Percentiles rank a stretch among this genome's conserved stretches.
These are phyloP conservation scores for Ephialtes manifestator DNA, from an alignment of 2,888 invertebrate species.

Conservation along the genomic window DNA sequence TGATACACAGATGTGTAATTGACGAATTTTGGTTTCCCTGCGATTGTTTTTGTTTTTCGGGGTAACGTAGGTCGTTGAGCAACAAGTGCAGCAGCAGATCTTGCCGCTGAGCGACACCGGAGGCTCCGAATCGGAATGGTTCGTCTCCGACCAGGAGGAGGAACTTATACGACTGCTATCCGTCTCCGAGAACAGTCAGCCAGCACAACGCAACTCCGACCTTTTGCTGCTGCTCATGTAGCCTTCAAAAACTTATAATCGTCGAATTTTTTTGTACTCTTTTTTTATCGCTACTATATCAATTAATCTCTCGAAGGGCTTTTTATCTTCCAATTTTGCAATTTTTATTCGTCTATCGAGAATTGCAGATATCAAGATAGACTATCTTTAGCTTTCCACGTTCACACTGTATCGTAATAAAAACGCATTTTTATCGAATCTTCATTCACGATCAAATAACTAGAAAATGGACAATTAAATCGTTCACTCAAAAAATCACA, in stretches of 20 bases:
- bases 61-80: slow-evolving; percentile 81
- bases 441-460: not conserved
- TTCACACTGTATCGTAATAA: slow-evolving; percentile 8
- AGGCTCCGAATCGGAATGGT: slow-evolving; percentile 92
- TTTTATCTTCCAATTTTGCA: slow-evolving; percentile 18
- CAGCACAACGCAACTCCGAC: slow-evolving; percentile 81
- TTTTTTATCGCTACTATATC: slow-evolving; percentile 1
- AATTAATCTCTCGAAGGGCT: slow-evolving; percentile 18
- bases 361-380: not conserved
- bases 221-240: slow-evolving; percentile 82
- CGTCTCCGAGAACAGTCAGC: slow-evolving; percentile 85
- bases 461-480: not conserved
- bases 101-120: slow-evolving; percentile 82
- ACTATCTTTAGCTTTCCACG: not conserved
- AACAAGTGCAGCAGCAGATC: slow-evolving; percentile 82
- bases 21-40: slow-evolving; percentile 81
- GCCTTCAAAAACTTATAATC: slow-evolving; percentile 34
- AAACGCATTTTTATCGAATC: not conserved
- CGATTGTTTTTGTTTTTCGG: slow-evolving; percentile 54
- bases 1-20: slow-evolving; percentile 79
- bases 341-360: slow-evolving; percentile 7
- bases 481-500: not conserved
- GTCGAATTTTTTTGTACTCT: not conserved
- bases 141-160: slow-evolving; percentile 93
- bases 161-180: slow-evolving; percentile 92